Evolutionary conservation across 1,140 invertebrate genomes (phyloP), one percentile per base, ranked within the genome.

Genomic region (Mamestra configurata): DNA sequence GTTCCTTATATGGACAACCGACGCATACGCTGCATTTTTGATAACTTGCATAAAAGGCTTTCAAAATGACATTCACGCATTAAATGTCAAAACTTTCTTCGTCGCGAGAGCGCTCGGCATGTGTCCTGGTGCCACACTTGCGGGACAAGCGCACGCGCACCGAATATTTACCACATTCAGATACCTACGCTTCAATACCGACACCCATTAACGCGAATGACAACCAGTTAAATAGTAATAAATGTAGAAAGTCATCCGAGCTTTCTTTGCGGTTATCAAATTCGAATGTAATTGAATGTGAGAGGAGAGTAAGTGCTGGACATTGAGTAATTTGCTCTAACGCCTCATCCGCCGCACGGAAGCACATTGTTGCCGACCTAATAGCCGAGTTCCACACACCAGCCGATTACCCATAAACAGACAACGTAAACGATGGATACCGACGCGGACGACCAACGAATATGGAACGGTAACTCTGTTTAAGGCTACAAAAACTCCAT

Each of bases 401-500:
- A 79, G 73, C 81, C 84, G 79, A 87, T 87, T 84, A 84, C 77
- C 70, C 57, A 72, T 84, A 80, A 76, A 86, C 79, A 80, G 80
- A 80, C 82, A 80, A 66, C 71, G 68, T 72, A 59, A 68, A 70
- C 55, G 57, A 76, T 64, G 27, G 73, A 64, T 64, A 35, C 22
- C 24, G n/a, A 27, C 22, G 40, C 22, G n/a, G n/a, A 27, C 27
- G 40, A 43, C 20, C 35, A 51, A 31, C 59, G 77, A 81, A 73
- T 73, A 82, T 77, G 77, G 72, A 85, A 86, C 84, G 88, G 86
- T 89, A 84, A 80, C 64, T 82, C 40, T 37, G 59, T 64, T 64
- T 76, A 76, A 77, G 59, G 73, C 80, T 82, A 84, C 85, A 89
- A 90, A 89, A 90, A 82, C 76, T 78, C 72, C 75, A 83, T 82